phyloP scores from a whole-genome alignment of 2,797 vertebrate genomes.

The Pteronotus mesoamericanus region DNA sequence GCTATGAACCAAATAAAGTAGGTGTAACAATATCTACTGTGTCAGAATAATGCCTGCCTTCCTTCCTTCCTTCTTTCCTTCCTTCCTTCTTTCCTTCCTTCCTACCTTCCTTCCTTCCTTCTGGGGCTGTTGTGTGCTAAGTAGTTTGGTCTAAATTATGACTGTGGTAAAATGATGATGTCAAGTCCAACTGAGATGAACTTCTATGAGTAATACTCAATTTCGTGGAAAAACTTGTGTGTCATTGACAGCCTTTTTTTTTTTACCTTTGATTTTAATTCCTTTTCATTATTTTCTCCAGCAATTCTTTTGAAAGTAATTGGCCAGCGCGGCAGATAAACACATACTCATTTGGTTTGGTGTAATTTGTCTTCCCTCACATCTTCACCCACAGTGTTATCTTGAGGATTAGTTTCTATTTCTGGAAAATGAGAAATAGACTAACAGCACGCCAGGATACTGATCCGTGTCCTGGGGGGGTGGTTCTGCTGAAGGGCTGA shows the following conservation, averaged over 20 bases:
- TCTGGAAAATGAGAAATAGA: background rate
- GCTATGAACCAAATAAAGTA: too few relatives aligned
- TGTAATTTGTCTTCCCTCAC: background rate
- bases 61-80: too few relatives aligned
- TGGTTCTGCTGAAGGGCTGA: background rate
- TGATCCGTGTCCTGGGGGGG: background rate
- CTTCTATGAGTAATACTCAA: background rate
- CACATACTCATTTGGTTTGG: background rate
- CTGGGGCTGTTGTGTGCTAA: background rate
- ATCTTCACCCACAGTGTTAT: background rate
- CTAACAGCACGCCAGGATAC: background rate
- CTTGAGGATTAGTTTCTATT: background rate
- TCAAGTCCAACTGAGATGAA: background rate
- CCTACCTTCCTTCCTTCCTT: background rate
- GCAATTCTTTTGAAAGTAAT: background rate
- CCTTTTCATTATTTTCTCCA: background rate
- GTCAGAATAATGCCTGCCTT: background rate
- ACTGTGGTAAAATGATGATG: background rate
- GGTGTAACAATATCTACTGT: too few relatives aligned
- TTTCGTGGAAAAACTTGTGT: background rate
- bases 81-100: background rate
- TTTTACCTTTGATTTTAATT: constrained; percentile 12
- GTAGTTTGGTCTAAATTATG: background rate
- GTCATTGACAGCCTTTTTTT: background rate
- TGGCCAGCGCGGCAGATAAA: background rate